Evolutionary conservation across 1,140 invertebrate genomes (phyloP).

Genomic region (Cheumatopsyche charites): DNA sequence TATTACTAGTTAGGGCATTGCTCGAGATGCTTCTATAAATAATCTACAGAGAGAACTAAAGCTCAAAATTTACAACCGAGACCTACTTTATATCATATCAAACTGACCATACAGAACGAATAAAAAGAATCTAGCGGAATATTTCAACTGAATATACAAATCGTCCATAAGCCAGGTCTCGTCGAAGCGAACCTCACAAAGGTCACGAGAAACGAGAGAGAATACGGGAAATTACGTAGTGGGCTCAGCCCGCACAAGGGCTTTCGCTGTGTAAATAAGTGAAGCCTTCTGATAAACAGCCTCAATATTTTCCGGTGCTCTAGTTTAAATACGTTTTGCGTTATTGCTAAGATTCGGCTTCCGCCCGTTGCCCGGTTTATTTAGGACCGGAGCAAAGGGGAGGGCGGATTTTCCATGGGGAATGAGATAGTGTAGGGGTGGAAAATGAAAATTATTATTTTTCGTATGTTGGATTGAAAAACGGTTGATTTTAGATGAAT

Average conservation of each 20-base stretch:
- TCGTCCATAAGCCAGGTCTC: conserved; percentile 14
- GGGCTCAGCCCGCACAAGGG: too few relatives aligned
- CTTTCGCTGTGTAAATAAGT: conserved; percentile 30
- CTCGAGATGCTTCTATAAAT: too few relatives aligned
- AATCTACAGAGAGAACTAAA: too few relatives aligned
- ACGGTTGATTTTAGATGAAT: too few relatives aligned
- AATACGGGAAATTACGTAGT: neutral
- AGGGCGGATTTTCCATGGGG: neutral
- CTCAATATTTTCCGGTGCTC: conserved; percentile 16
- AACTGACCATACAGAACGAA: too few relatives aligned
- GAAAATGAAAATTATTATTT: neutral
- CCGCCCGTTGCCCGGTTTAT: conserved; percentile 7
- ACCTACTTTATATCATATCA: too few relatives aligned
- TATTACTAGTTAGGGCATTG: too few relatives aligned
- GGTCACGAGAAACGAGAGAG: neutral
- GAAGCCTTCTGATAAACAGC: conserved; percentile 31
- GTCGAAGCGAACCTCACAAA: neutral
- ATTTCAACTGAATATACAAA: too few relatives aligned
- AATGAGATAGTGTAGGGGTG: neutral
- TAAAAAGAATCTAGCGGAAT: too few relatives aligned
- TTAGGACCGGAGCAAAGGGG: neutral
- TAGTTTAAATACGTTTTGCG: conserved; percentile 16
- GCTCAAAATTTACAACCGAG: too few relatives aligned
- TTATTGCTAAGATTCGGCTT: conserved; percentile 20
- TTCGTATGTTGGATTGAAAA: too few relatives aligned